Percentiles rank a stretch among this genome's conserved stretches.
Conservation (phyloP, 2,113 vertebrate genomes). For the Rhinogobius similis region DNA sequence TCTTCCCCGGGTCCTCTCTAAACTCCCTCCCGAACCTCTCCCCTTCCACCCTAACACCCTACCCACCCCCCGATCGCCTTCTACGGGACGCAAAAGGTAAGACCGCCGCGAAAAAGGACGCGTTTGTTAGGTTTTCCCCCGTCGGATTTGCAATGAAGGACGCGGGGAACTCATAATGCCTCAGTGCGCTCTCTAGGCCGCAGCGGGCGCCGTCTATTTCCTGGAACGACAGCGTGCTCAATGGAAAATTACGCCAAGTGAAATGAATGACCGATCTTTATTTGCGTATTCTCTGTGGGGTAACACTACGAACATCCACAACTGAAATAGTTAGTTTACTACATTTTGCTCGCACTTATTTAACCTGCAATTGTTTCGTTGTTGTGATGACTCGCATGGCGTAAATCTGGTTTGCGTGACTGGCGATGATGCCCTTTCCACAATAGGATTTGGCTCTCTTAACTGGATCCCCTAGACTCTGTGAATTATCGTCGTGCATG, state of each 20-base stretch:
- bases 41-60: slow-evolving; percentile 80
- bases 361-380: background rate
- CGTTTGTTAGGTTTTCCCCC: background rate
- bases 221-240: slow-evolving; percentile 43
- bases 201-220: slow-evolving; percentile 57
- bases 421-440: slow-evolving; percentile 31
- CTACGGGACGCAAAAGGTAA: slow-evolving; percentile 71
- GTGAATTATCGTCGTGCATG: background rate
- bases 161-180: slow-evolving; percentile 41
- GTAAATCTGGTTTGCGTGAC: slow-evolving; percentile 42
- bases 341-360: accelerated
- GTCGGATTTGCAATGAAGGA: slow-evolving; percentile 50
- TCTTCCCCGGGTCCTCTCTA: slow-evolving; percentile 80
- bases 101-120: slow-evolving; percentile 11
- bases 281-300: background rate
- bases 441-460: slow-evolving; percentile 12
- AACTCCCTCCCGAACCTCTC: slow-evolving; percentile 82
- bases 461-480: background rate
- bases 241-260: slow-evolving; percentile 47
- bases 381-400: slow-evolving; percentile 21
- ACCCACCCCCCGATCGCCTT: slow-evolving; percentile 72
- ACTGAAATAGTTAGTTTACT: background rate
- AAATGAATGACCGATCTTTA: background rate
- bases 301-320: accelerated
- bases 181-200: slow-evolving; percentile 63